These are phyloP conservation scores for Buathra laborator DNA, from an alignment of 2,888 invertebrate genomes.

Conservation along the genomic window DNA sequence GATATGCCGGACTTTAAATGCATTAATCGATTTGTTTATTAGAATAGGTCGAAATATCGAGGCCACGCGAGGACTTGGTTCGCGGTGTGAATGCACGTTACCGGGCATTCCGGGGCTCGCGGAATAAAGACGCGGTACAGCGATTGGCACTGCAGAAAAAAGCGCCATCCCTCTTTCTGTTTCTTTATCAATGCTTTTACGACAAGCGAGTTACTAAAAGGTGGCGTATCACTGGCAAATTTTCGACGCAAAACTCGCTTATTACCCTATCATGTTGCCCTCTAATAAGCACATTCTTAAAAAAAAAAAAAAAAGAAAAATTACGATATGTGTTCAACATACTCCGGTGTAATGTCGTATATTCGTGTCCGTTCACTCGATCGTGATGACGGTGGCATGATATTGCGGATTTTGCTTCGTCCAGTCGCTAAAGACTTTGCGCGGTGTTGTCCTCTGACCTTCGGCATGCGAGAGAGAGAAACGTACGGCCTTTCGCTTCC, in stretches of 20 bases:
- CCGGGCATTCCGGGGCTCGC: neutral
- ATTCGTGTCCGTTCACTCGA: neutral
- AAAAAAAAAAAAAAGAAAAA: neutral
- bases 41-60: neutral
- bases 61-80: neutral
- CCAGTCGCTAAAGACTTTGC: neutral
- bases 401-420: constrained; percentile 1
- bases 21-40: neutral
- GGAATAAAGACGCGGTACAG: neutral
- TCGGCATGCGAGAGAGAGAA: constrained; percentile 1
- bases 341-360: neutral
- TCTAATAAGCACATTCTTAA: neutral
- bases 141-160: neutral
- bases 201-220: neutral
- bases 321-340: neutral
- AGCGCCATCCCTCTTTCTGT: neutral
- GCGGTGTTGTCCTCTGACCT: constrained; percentile 9
- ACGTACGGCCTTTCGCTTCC: neutral
- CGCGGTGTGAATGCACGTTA: neutral
- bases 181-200: too few species aligned
- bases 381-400: constrained; percentile 4
- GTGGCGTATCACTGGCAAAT: neutral
- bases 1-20: neutral
- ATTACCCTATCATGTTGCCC: neutral
- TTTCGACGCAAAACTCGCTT: neutral